Evolutionary conservation across 2,888 invertebrate species (phyloP).

Genomic region (Rhaphigaster nebulosa): DNA sequence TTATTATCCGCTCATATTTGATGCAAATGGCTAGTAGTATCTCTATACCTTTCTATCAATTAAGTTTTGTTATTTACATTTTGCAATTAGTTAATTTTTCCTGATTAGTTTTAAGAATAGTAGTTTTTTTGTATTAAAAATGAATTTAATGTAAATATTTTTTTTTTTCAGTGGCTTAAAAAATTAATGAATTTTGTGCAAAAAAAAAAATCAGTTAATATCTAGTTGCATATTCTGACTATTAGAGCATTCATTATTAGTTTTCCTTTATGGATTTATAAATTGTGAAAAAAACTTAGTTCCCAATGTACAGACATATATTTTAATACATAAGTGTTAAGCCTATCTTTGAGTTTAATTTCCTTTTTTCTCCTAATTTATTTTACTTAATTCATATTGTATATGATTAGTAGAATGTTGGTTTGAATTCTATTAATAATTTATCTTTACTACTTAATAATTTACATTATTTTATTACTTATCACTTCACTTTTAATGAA

Average conservation of each 20-base stretch:
- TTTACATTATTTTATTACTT: no score
- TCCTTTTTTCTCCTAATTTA: neutral
- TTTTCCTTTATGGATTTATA: neutral
- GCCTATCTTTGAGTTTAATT: slow-evolving; percentile 1
- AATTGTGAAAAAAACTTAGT: neutral
- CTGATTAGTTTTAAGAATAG: neutral
- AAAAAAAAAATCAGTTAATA: neutral
- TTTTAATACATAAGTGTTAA: slow-evolving; percentile 22
- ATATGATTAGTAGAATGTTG: no score
- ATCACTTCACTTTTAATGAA: no score
- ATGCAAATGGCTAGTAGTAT: neutral
- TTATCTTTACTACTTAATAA: no score
- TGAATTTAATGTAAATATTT: neutral
- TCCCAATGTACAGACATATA: slow-evolving; percentile 17
- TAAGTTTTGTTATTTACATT: neutral
- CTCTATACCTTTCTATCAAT: neutral
- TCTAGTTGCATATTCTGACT: neutral
- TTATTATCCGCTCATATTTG: neutral
- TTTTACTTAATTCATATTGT: neutral
- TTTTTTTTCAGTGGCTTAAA: neutral
- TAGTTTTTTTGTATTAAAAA: neutral
- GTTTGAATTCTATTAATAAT: no score
- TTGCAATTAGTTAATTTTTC: neutral
- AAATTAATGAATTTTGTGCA: neutral
- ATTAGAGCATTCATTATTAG: neutral